Base-by-base conservation (phyloP, 2,113 vertebrate genomes). In the Antigone vipio region DNA sequence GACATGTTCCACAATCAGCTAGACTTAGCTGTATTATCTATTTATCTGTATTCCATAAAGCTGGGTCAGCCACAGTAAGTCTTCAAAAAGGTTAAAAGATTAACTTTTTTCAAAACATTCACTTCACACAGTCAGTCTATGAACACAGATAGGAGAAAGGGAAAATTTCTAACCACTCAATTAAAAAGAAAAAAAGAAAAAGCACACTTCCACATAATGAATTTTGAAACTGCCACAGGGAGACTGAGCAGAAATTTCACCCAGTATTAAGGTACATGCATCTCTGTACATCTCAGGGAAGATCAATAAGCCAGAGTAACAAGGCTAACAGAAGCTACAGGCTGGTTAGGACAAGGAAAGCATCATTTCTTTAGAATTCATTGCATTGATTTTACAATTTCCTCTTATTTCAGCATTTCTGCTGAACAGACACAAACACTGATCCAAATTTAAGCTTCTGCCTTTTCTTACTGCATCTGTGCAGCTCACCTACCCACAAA, bases 191-290 rank as follows among this genome's bases (percentile, higher is more conserved):
- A n/a, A 71, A 66, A 59, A 58, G 17, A 22, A 66, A 93, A 80
- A 26, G 7, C 13, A 63, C 14, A 59, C 5, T n/a, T 73, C 13
- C 49, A 84, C 3, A 2, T 11, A 38, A 38, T 0, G 2, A 21
- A 45, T 66, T 96, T 83, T 88, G 45, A 90, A 96, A 80, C 9
- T 52, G 59, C 32, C 45, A 62, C 45, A 81, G 30, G 38, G 40
- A 87, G 13, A 59, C 27, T 10, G 34, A 89, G 23, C 35, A 30
- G 19, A 75, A 72, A 87, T 76, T 62, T 32, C 44, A 69, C 11
- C 5, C 44, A 75, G 3, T 42, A 76, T 62, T 63, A 59, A 75
- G 19, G 29, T 32, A 38, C 10, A 19, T 12, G n/a, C n/a, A 93
- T 45, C 45, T 22, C 62, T 55, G 8, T 55, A 63, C 8, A 34